A percentile compares a stretch with the other conserved stretches of the same genome.
These are phyloP conservation scores for Zonitis immaculata DNA, from an alignment of 2,888 invertebrate genomes.

Conservation along the genomic window DNA sequence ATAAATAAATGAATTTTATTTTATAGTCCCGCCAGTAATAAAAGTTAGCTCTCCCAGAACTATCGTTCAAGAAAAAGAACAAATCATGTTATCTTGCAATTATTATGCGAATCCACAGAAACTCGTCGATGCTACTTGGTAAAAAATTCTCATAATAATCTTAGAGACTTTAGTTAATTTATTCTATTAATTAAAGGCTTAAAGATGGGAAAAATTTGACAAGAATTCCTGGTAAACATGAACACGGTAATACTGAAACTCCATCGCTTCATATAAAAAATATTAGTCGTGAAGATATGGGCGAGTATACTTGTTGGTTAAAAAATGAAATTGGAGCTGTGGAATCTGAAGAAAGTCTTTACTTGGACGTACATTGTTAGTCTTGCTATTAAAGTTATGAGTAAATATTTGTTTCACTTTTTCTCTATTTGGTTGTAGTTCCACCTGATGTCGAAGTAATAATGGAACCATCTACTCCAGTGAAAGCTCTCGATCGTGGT, in stretches of 20 bases:
- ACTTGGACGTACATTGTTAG: slow-evolving; percentile 81
- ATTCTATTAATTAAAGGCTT: slow-evolving; percentile 59
- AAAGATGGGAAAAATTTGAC: slow-evolving; percentile 61
- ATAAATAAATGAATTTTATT: no score
- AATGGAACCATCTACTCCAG: slow-evolving; percentile 72
- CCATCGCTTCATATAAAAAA: slow-evolving; percentile 73
- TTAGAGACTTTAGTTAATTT: no score
- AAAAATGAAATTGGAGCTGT: slow-evolving; percentile 75
- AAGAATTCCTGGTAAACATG: slow-evolving; percentile 59
- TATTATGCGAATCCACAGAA: slow-evolving; percentile 85
- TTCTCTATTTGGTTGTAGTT: no score
- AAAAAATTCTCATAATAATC: no score
- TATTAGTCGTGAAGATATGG: slow-evolving; percentile 72
- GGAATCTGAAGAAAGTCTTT: slow-evolving; percentile 66
- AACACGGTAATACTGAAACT: slow-evolving; percentile 70
- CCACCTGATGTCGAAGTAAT: slow-evolving; percentile 72
- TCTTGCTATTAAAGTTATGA: no score
- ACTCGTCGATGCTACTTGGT: slow-evolving; percentile 74
- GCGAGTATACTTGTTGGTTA: slow-evolving; percentile 77
- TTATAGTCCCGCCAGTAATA: slow-evolving; percentile 81
- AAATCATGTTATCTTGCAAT: slow-evolving; percentile 64
- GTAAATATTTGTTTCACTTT: no score
- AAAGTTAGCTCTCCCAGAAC: slow-evolving; percentile 68
- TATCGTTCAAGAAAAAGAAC: slow-evolving; percentile 72
- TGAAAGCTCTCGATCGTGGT: slow-evolving; percentile 70